Evolutionary conservation across 2,797 vertebrate genomes (phyloP), one percentile per base, ranked within the genome.

Genomic region (Tolypeutes matacus): DNA sequence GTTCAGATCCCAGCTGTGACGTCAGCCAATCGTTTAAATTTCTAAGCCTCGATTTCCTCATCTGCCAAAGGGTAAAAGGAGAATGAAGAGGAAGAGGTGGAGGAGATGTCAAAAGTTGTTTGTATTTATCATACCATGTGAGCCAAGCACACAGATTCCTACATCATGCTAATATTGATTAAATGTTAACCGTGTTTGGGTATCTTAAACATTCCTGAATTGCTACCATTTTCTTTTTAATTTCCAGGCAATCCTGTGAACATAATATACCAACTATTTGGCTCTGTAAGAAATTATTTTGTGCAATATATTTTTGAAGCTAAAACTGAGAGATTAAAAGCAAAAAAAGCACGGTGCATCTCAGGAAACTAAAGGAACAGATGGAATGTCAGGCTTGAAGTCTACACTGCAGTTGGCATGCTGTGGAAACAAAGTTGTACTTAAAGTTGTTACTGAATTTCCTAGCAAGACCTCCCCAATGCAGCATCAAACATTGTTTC

Each of bases 161-260:
- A 2, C 17, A 60, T 15, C 39, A 92, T 31, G n/a, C 0, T 25
- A 77, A 23, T 15, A 2, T 4, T 25, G 18, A 69, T 3, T 51
- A 31, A 73, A 27, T 20, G 17, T 36, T n/a, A 53, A 25, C 14
- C 36, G 14, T 10, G 6, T 42, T 82, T 64, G 39, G 25, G 5
- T 18, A 58, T n/a, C 77, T 70, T 86, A 95, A 46, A 3, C n/a
- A n/a, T 72, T 76, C 18, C 72, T 80, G 9, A 23, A 82, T 46
- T 23, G 25, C 39, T 27, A 64, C 36, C 15, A 0, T 11, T 58
- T 34, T 72, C 69, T 29, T 17, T 80, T 80, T 56, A 17, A 21
- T 87, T 96, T 93, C 6, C 31, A 64, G 64, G 18, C 46, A 82
- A 60, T 83, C 73, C 72, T 8, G 17, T 82, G 15, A 91, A 56